phyloP scores from a whole-genome alignment of 2,888 invertebrate genomes.

The Meganola albula region DNA sequence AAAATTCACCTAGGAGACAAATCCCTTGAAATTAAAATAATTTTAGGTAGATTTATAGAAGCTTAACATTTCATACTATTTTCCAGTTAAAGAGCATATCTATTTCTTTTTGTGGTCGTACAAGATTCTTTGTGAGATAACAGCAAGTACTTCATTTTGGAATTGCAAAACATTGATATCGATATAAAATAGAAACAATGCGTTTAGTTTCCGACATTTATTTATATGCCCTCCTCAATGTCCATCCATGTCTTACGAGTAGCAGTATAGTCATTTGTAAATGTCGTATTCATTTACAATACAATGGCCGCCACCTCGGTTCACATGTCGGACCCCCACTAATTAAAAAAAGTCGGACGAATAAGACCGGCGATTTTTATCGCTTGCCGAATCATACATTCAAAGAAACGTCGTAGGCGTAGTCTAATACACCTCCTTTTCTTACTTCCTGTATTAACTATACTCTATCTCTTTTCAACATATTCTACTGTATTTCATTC shows the following conservation, averaged over 20 bases:
- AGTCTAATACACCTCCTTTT: constrained; percentile 53
- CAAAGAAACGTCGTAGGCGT: constrained; percentile 70
- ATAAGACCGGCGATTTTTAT: constrained; percentile 76
- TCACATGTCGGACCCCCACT: constrained; percentile 71
- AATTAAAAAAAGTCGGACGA: constrained; percentile 76
- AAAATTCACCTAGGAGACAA: too few relatives aligned
- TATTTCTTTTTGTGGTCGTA: too few relatives aligned
- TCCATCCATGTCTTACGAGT: constrained; percentile 52
- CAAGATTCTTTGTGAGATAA: too few relatives aligned
- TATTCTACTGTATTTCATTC: constrained; percentile 48
- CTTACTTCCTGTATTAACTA: constrained; percentile 33
- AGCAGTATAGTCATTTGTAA: constrained; percentile 54
- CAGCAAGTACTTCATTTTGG: not conserved
- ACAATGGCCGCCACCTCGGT: constrained; percentile 68
- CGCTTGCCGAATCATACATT: constrained; percentile 70
- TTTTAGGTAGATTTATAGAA: too few relatives aligned
- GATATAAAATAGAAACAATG: constrained; percentile 14
- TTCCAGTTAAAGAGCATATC: too few relatives aligned
- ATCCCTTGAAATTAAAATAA: too few relatives aligned
- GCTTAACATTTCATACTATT: too few relatives aligned
- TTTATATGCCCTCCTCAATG: constrained; percentile 46
- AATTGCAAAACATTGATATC: constrained; percentile 7
- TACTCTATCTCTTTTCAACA: constrained; percentile 44
- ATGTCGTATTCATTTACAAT: constrained; percentile 62
- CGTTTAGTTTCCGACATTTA: constrained; percentile 14